phyloP scores from a whole-genome alignment of 2,113 vertebrate genomes.

The Herpetotheres cachinnans region DNA sequence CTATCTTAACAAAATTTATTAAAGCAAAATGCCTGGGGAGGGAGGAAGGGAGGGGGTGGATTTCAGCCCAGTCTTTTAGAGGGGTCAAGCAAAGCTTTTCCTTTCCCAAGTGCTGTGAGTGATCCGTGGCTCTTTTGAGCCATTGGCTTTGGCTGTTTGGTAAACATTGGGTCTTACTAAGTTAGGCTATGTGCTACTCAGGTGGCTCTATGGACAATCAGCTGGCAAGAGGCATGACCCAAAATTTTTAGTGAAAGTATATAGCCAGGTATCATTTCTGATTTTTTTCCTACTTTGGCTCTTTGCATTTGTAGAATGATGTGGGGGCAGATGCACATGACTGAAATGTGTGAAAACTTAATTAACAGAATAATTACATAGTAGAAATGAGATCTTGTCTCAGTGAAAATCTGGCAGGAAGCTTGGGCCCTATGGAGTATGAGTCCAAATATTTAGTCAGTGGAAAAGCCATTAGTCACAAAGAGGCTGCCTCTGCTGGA shows the following conservation, averaged over 20 bases:
- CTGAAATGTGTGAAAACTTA: slow-evolving; percentile 27
- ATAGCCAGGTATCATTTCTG: background rate
- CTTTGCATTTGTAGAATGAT: background rate
- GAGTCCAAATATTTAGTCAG: background rate
- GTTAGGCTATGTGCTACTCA: background rate
- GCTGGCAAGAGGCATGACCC: background rate
- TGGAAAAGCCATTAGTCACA: slow-evolving; percentile 1
- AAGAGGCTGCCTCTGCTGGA: background rate
- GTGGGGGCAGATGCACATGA: background rate
- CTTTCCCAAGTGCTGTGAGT: background rate
- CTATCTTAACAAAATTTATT: background rate
- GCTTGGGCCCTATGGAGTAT: background rate
- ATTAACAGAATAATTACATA: slow-evolving; percentile 20
- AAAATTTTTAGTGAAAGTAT: background rate
- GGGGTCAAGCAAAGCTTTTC: fast-evolving
- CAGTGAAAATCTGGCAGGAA: background rate
- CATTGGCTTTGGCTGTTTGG: background rate
- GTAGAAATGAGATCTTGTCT: background rate
- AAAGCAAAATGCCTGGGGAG: background rate
- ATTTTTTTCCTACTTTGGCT: background rate
- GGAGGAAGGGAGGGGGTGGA: background rate
- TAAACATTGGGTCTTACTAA: background rate
- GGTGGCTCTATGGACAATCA: background rate
- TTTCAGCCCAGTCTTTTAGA: background rate
- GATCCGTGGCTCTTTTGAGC: background rate